Base-by-base conservation (phyloP, 2,888 invertebrate species). In the Mythimna pallens region DNA sequence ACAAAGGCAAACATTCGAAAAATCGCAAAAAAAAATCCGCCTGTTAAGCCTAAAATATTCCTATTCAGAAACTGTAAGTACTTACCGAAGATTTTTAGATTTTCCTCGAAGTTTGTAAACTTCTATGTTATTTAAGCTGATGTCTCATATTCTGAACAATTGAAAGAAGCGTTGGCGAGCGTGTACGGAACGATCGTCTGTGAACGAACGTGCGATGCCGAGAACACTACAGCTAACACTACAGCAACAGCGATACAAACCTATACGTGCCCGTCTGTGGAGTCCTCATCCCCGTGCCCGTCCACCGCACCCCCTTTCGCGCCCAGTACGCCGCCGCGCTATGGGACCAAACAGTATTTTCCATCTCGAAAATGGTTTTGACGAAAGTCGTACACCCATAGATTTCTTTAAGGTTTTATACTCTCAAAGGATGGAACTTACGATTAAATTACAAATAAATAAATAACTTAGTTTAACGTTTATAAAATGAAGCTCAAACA, bases 201-300 rank as follows among this genome's bases (percentile, higher is more conserved):
- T 20, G 9, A 9, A 5, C n/a, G 1, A n/a, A 3, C 50, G 50
- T 14, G 12, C 6, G 20, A 3, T 4, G 4, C 50, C 20, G 40
- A 2, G n/a, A 22, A 20, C 76, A 8, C 17, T 43, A 8, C 17
- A 25, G 50, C 40, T 14, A 10, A 20, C 5, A 71, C 73, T 73
- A 30, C 50, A n/a, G 22, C 17, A n/a, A 9, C 20, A 3, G 20
- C 57, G 34, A 20, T 1, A 17, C 30, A 20, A 55, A 7, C 7
- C 30, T 6, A 57, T 1, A 14, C 57, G 30, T 30, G 57, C 14
- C 12, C 22, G 25, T 6, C 54, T 12, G 3, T 8, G 20, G 30
- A 30, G 57, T 17, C 7, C 57, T 20, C 20, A 34, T 20, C 58
- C 34, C 58, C 30, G 1, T 1, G 22, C 22, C 52, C 4, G 5